Percentiles rank a stretch among this genome's conserved stretches.
Conservation (phyloP, 2,113 vertebrate genomes). For the Sylvicapra grimmia region DNA sequence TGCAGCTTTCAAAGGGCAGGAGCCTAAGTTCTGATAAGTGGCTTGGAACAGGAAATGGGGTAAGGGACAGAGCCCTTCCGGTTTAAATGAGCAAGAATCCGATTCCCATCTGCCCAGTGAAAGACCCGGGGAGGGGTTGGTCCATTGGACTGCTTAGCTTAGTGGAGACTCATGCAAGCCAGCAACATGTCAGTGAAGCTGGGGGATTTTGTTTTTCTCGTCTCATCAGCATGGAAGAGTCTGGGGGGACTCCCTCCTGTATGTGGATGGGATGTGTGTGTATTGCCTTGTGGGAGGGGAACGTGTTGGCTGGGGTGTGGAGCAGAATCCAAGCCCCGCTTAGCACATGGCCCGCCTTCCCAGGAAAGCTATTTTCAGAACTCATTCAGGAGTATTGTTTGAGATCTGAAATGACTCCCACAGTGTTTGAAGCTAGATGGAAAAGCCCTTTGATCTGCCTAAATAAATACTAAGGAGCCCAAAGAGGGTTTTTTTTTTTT, state of each 20-base stretch:
- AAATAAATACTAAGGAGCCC: constrained; percentile 81
- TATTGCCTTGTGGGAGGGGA: constrained; percentile 42
- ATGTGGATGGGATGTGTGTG: not conserved
- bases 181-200: constrained; percentile 50
- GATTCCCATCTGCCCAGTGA: constrained; percentile 10
- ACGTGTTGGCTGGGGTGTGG: constrained; percentile 15
- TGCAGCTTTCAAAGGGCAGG: constrained; percentile 30
- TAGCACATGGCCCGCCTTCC: constrained; percentile 65
- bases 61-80: not conserved
- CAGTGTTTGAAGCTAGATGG: constrained; percentile 78
- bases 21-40: constrained; percentile 35
- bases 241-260: not conserved
- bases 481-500: constrained; percentile 54
- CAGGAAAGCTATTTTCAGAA: constrained; percentile 78
- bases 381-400: constrained; percentile 79
- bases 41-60: constrained; percentile 38
- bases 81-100: constrained; percentile 8
- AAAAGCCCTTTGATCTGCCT: constrained; percentile 82
- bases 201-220: constrained; percentile 20
- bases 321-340: constrained; percentile 48
- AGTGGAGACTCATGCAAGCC: constrained; percentile 42
- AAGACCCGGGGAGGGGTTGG: constrained; percentile 7
- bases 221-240: constrained; percentile 21
- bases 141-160: not conserved
- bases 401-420: constrained; percentile 80